Percentiles rank a stretch among this genome's conserved stretches.
Conservation (phyloP, 1,140 invertebrate species). For the Hycleus cichorii region DNA sequence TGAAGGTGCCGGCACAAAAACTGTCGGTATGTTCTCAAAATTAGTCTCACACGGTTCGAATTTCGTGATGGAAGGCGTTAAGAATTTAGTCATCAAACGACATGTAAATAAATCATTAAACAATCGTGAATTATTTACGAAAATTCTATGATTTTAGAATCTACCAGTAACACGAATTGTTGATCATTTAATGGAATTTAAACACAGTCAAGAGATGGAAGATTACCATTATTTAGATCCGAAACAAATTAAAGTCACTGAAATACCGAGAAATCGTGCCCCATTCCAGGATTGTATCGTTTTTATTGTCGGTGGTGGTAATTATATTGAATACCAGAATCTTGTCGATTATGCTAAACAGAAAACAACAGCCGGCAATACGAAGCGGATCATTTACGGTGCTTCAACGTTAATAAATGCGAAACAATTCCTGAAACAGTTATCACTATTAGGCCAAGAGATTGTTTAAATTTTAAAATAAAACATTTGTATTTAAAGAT, state of each 20-base stretch:
- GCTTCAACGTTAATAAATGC: constrained; percentile 89
- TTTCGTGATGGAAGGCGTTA: constrained; percentile 99
- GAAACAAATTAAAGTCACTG: constrained; percentile 71
- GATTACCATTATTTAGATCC: constrained; percentile 91
- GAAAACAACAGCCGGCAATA: constrained; percentile 61
- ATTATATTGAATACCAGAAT: constrained; percentile 99
- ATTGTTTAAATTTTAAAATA: constrained; percentile 34
- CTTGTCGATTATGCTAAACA: constrained; percentile 88
- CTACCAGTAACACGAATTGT: constrained; percentile 87
- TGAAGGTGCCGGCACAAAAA: constrained; percentile 92
- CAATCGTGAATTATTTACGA: not conserved
- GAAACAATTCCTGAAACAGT: constrained; percentile 86
- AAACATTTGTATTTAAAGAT: constrained; percentile 25
- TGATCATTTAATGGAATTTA: constrained; percentile 85
- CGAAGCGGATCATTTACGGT: constrained; percentile 88
- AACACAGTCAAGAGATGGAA: constrained; percentile 68
- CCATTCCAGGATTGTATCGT: constrained; percentile 87
- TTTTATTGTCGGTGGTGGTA: constrained; percentile 96
- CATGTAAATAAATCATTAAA: constrained; percentile 61
- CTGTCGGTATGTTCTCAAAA: constrained; percentile 97
- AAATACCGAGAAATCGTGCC: constrained; percentile 58
- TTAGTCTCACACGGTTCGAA: constrained; percentile 93
- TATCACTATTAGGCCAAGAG: constrained; percentile 67
- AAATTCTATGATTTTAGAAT: constrained; percentile 51
- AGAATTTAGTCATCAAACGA: constrained; percentile 97